These are phyloP conservation scores for Moxostoma hubbsi DNA, from an alignment of 2,797 vertebrate genomes.

Conservation along the genomic window DNA sequence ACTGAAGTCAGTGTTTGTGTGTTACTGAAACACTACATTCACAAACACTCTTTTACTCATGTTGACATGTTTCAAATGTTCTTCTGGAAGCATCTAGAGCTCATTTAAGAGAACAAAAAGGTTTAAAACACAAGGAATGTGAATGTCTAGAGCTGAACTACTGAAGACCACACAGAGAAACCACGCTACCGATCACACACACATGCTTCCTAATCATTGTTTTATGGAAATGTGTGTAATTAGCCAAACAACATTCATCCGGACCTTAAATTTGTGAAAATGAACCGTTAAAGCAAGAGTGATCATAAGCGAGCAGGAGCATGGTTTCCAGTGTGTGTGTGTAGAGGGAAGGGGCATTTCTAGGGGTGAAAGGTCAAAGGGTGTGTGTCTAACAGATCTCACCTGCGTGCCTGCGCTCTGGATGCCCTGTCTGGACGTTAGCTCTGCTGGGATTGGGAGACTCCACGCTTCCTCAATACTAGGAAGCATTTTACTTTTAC, in stretches of 20 bases:
- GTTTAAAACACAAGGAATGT: background rate
- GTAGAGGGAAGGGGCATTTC: conserved; percentile 49
- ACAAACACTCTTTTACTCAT: background rate
- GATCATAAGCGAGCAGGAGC: conserved; percentile 2
- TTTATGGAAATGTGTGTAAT: background rate
- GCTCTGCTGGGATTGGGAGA: conserved; percentile 99
- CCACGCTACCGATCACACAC: conserved; percentile 29
- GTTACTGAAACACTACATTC: conserved; percentile 25
- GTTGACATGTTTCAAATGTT: no score
- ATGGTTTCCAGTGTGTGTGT: conserved; percentile 20
- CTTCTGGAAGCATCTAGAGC: no score
- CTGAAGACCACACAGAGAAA: conserved; percentile 41
- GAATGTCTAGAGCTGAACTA: conserved; percentile 25
- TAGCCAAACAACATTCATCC: background rate
- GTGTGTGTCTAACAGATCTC: conserved; percentile 77
- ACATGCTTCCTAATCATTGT: background rate
- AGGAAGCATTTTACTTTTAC: conserved; percentile 99
- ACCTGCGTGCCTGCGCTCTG: conserved; percentile 99
- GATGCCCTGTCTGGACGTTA: conserved; percentile 99
- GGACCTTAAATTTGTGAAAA: background rate
- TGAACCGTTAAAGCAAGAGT: background rate
- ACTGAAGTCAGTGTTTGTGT: background rate
- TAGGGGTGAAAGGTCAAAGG: conserved; percentile 30
- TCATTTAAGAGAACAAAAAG: no score
- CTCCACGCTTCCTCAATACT: conserved; percentile 99